Base-by-base conservation (phyloP, 2,888 invertebrate genomes). In the Drosophila demipolita region DNA sequence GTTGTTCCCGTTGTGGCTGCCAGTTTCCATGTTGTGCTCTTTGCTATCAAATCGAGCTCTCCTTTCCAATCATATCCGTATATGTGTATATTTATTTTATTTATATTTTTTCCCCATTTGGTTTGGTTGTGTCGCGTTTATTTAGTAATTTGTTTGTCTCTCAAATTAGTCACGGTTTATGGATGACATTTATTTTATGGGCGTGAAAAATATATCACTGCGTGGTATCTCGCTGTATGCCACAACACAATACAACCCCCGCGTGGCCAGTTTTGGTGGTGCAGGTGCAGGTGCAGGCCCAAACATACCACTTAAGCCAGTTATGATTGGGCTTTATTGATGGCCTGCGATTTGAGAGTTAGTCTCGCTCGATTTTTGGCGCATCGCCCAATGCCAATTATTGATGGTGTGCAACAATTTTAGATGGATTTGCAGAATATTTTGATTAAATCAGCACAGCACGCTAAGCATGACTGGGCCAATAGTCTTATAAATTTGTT, bases 181-280 rank as follows among this genome's bases (percentile, higher is more conserved):
- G 90, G 75, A 79, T 79, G 80, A 87, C 86, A 90, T 90, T 87
- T 87, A 89, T 90, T 90, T 88, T 80, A 86, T 82, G 78, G 81
- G 85, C 88, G 87, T 88, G 84, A 66, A 84, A 84, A 89, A 90
- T 88, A 82, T 84, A 84, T 79, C 72, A 80, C 58, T 75, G 33
- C 32, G 52, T 40, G 11, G 50, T 26, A 42, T 20, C 49, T 26
- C 26, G 26, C 42, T 6, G 11, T 50, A n/a, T n/a, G n/a, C n/a
- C 23, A 11, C 50, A n/a, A n/a, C 17, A 6, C 23, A 64, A 12
- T 17, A 3, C 36, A 26, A 7, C 15, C 23, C 32, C 71, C 57
- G 40, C 50, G 62, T 58, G 58, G 53, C 53, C 52, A 52, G 36
- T 67, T 78, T 45, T 67, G 73, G 77, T 77, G 79, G 60, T 59